phyloP scores from a whole-genome alignment of 2,888 invertebrate species.

The Lobophora halterata region DNA sequence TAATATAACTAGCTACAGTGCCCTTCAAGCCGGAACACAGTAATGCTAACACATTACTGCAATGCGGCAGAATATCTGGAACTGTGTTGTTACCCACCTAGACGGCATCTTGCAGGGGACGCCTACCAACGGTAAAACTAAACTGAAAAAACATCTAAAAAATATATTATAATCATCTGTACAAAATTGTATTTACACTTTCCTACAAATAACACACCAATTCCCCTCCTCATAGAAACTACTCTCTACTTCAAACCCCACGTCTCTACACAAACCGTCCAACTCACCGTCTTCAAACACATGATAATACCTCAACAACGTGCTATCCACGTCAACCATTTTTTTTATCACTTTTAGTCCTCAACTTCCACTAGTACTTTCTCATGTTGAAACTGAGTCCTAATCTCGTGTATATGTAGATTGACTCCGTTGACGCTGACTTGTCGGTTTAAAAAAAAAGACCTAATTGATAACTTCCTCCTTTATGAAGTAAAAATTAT shows the following conservation, averaged over 20 bases:
- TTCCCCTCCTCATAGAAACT: conserved; percentile 98
- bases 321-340: conserved; percentile 61
- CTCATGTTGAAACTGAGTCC: conserved; percentile 93
- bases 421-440: conserved; percentile 46
- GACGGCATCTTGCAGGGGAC: too few relatives aligned
- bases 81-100: too few relatives aligned
- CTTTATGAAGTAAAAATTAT: too few relatives aligned
- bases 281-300: conserved; percentile 94
- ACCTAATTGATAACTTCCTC: too few relatives aligned
- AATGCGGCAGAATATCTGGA: too few relatives aligned
- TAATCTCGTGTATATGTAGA: conserved; percentile 93
- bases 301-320: conserved; percentile 93
- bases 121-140: too few relatives aligned
- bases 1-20: too few relatives aligned
- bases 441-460: conserved; percentile 39
- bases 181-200: conserved; percentile 49
- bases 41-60: too few relatives aligned
- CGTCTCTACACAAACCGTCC: conserved; percentile 81
- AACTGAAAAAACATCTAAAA: too few relatives aligned
- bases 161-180: conserved; percentile 3
- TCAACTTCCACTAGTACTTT: conserved; percentile 95
- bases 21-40: too few relatives aligned
- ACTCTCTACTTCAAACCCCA: conserved; percentile 79
- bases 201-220: conserved; percentile 93
- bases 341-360: conserved; percentile 31